Evolutionary conservation across 1,140 invertebrate genomes (phyloP).

Genomic region (Hyles euphorbiae): DNA sequence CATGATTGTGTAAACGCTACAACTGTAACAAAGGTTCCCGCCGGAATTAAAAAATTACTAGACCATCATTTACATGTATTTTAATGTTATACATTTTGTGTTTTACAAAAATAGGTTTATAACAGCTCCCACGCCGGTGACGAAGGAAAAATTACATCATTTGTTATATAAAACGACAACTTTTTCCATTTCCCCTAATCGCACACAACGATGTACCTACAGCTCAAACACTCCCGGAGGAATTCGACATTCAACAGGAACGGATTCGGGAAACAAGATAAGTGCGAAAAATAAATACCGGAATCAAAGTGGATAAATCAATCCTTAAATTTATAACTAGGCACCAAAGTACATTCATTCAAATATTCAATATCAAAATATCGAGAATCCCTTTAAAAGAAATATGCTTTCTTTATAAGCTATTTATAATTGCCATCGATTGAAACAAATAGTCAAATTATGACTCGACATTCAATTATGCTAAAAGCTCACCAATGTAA

Average conservation of each 20-base stretch:
- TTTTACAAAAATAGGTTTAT: slow-evolving; percentile 15
- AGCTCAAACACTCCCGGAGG: slow-evolving; percentile 31
- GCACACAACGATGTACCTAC: slow-evolving; percentile 30
- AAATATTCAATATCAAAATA: too few species aligned
- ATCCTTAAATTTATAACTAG: too few species aligned
- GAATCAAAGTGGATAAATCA: too few species aligned
- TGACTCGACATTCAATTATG: too few species aligned
- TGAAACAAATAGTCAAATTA: too few species aligned
- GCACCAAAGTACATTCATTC: too few species aligned
- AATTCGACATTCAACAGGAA: slow-evolving; percentile 26
- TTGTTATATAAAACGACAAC: slow-evolving; percentile 34
- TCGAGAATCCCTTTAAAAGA: too few species aligned
- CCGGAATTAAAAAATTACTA: slow-evolving; percentile 7
- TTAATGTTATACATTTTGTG: slow-evolving; percentile 13
- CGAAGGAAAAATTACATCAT: slow-evolving; percentile 32
- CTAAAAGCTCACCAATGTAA: too few species aligned
- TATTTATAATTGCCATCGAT: too few species aligned
- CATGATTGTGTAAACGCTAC: too few species aligned
- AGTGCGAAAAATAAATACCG: too few species aligned
- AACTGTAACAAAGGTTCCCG: background rate
- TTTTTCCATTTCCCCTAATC: slow-evolving; percentile 50
- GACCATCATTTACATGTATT: slow-evolving; percentile 8
- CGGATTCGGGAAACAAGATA: slow-evolving; percentile 1
- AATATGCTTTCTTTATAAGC: too few species aligned
- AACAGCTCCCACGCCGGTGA: slow-evolving; percentile 17